These are phyloP conservation scores for Artibeus lituratus DNA, from an alignment of 2,797 vertebrate genomes.

Conservation along the genomic window DNA sequence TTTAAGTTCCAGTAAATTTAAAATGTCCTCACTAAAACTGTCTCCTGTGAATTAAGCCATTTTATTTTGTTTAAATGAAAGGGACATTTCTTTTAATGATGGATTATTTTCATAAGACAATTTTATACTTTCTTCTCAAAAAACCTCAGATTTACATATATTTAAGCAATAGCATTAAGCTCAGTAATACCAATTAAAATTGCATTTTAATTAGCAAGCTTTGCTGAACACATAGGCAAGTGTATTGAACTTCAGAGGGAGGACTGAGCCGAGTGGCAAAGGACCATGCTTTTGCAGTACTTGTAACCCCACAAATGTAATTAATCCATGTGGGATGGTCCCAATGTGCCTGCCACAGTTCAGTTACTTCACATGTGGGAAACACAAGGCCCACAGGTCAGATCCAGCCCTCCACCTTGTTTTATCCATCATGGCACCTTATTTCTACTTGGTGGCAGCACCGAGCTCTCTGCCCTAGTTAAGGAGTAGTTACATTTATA, in stretches of 20 bases:
- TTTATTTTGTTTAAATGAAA: neutral
- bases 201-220: neutral
- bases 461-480: too few relatives aligned
- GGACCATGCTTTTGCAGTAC: neutral
- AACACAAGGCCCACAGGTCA: too few relatives aligned
- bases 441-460: too few relatives aligned
- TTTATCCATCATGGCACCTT: too few relatives aligned
- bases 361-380: neutral
- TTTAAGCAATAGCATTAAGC: constrained; percentile 14
- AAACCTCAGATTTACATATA: neutral
- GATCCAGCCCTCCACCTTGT: too few relatives aligned
- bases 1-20: neutral
- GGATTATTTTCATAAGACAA: neutral
- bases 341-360: neutral
- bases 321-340: neutral
- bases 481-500: too few relatives aligned
- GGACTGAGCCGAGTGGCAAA: neutral
- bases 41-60: neutral
- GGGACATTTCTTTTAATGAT: neutral
- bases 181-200: neutral
- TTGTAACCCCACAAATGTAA: neutral
- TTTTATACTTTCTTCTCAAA: neutral
- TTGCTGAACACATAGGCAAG: neutral
- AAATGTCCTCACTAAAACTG: neutral
- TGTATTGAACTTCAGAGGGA: neutral